Conservation (phyloP, 2,888 invertebrate genomes). For the Coleophora deauratella region DNA sequence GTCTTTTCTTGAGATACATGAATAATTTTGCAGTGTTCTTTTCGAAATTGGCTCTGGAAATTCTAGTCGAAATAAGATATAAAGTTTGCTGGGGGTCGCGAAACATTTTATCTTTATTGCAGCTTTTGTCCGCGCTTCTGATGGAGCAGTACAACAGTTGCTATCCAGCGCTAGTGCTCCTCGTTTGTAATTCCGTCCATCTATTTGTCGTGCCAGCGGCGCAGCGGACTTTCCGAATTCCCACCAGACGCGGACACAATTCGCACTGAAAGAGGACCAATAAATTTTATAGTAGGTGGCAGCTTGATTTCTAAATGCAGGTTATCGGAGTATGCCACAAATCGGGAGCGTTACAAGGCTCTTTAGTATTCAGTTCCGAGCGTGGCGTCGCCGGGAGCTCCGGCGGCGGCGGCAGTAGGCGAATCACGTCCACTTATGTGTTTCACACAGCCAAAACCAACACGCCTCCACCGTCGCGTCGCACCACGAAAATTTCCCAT, state of each 20-base stretch:
- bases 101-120: conserved; percentile 3
- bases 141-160: neutral
- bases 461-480: conserved; percentile 41
- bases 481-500: conserved; percentile 55
- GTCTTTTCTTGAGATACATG: conserved; percentile 39
- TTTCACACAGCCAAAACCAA: conserved; percentile 68
- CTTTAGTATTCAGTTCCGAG: conserved; percentile 63
- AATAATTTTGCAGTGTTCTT: conserved; percentile 35
- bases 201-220: conserved; percentile 34
- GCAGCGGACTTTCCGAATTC: conserved; percentile 41
- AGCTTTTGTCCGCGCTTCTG: conserved; percentile 1
- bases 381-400: conserved; percentile 52
- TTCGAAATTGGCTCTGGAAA: conserved; percentile 30
- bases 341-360: conserved; percentile 63
- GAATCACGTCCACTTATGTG: conserved; percentile 69
- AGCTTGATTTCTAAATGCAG: conserved; percentile 71
- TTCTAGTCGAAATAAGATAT: too few species aligned
- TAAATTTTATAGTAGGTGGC: conserved; percentile 61
- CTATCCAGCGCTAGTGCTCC: conserved; percentile 12
- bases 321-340: conserved; percentile 71
- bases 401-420: conserved; percentile 51
- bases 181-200: conserved; percentile 33
- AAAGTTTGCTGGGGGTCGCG: too few species aligned
- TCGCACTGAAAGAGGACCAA: conserved; percentile 57
- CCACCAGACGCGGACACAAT: conserved; percentile 38